Conservation (phyloP, 2,113 vertebrate species). For the Cathartes aura region DNA sequence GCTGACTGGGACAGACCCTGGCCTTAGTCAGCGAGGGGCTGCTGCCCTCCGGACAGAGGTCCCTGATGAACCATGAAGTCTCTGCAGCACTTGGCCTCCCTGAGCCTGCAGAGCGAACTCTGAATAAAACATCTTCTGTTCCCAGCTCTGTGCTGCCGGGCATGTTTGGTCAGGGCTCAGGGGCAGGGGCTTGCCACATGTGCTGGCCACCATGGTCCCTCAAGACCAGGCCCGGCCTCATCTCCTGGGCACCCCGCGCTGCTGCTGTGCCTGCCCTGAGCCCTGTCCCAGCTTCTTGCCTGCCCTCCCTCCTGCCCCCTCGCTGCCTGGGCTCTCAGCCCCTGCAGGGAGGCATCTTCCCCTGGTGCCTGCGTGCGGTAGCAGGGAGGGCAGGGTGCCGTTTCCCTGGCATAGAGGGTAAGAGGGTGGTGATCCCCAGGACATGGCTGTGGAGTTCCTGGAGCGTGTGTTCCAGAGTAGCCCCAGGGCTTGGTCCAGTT, state of each 20-base stretch:
- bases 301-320: background rate
- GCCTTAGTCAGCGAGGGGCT: background rate
- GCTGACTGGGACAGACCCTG: background rate
- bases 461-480: background rate
- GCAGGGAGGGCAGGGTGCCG: no score
- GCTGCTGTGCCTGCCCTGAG: background rate
- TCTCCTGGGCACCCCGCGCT: background rate
- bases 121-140: background rate
- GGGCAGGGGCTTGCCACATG: no score
- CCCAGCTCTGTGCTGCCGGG: background rate
- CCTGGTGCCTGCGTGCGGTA: background rate
- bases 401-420: no score
- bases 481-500: background rate
- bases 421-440: background rate
- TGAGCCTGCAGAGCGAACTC: background rate
- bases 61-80: background rate
- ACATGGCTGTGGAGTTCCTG: background rate
- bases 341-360: background rate
- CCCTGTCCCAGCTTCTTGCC: background rate
- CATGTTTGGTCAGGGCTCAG: background rate
- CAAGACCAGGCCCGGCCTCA: background rate
- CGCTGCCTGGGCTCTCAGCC: background rate
- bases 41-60: background rate
- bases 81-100: background rate
- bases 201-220: background rate